Base-by-base conservation (phyloP, 2,113 vertebrate genomes). In the Tachuris rubrigastra region DNA sequence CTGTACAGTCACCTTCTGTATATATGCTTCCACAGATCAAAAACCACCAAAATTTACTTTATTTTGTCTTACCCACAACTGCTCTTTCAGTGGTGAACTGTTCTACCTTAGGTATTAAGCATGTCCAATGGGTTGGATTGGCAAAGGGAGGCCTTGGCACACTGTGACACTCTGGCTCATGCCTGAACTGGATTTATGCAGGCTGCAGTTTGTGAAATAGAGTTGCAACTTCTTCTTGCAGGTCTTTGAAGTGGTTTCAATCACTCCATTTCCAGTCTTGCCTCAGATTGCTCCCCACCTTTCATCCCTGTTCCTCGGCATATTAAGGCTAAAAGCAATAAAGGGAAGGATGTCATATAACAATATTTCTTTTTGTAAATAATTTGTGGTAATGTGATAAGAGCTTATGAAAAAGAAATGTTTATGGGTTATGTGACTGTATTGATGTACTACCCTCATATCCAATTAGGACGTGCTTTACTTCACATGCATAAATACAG, bases 371-470 rank as follows among this genome's bases (percentile, higher is more conserved):
- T 69, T 86, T 63, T 27, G 50, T 68, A 83, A 90, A 93, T 87
- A 83, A 87, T 83, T 49, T 62, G 58, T 62, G 71, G 83, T 73
- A 94, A 85, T 14, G 27, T 0, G 37, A 41, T 76, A 89, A 89
- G 5, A 89, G 27, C 33, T 82, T 87, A 85, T 82, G 81, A 93
- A 85, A 88, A 67, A 75, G 8, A 90, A 85, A 63, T 93, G 55
- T 76, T 87, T 96, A 91, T 88, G 71, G 82, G 90, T 95, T 96
- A 86, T 76, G n/a, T 67, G 85, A 46, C 82, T 82, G 22, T 55
- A 74, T 69, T 80, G 89, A 76, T 73, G 71, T 80, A 87, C n/a
- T 56, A 58, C 58, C 20, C 41, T 72, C 25, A 37, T 17, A 58
- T 62, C 12, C 58, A 77, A 63, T 93, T 96, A 62, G 46, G 31